Evolutionary conservation across 2,113 vertebrate genomes (phyloP).

Genomic region (Sceloporus tristichus): DNA sequence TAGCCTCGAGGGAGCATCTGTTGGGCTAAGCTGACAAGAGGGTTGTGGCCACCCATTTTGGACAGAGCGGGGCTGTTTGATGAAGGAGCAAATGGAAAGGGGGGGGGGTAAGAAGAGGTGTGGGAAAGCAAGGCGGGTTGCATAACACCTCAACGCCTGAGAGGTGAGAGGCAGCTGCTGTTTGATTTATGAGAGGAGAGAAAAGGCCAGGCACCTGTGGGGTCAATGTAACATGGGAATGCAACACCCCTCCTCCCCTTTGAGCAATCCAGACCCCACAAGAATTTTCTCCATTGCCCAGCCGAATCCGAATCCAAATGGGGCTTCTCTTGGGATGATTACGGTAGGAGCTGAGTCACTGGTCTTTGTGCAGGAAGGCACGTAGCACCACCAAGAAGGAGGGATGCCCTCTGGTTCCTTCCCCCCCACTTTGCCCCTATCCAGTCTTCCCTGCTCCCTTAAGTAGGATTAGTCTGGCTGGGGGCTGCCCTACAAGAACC

Average conservation of each 20-base stretch:
- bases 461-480: background rate
- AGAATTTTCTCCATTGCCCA: background rate
- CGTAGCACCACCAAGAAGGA: background rate
- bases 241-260: background rate
- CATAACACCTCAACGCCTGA: background rate
- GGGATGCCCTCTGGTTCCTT: background rate
- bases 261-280: background rate
- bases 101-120: background rate
- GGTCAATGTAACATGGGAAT: background rate
- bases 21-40: background rate
- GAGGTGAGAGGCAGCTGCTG: background rate
- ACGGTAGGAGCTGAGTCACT: slow-evolving; percentile 27
- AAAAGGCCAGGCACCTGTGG: background rate
- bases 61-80: background rate
- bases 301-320: background rate
- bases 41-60: background rate
- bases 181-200: slow-evolving; percentile 14
- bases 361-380: slow-evolving; percentile 26
- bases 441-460: too few relatives aligned
- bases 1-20: background rate
- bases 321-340: slow-evolving; percentile 27
- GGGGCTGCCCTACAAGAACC: background rate
- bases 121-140: background rate
- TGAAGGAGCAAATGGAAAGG: slow-evolving; percentile 1
- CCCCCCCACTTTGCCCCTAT: background rate